Conservation (phyloP, 2,797 vertebrate species). For the Poeciliopsis infans region DNA sequence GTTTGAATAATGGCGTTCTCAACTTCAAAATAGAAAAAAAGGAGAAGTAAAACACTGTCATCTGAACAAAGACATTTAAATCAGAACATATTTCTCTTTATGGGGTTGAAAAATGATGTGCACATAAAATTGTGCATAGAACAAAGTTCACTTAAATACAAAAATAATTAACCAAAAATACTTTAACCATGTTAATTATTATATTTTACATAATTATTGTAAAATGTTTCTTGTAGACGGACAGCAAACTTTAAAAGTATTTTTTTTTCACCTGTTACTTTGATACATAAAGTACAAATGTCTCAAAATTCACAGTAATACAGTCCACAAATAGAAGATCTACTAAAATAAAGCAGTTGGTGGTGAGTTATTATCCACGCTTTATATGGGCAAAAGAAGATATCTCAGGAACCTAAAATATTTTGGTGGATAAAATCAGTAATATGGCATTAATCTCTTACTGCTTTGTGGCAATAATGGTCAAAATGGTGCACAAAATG, state of each 20-base stretch:
- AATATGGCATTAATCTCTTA: background rate
- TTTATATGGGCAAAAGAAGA: background rate
- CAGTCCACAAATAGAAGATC: background rate
- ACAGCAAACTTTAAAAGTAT: background rate
- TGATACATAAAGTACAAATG: background rate
- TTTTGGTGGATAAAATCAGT: background rate
- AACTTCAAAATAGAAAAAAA: background rate
- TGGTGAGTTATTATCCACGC: background rate
- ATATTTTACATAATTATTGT: background rate
- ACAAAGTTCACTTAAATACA: background rate
- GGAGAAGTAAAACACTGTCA: background rate
- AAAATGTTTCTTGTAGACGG: background rate
- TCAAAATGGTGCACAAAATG: background rate
- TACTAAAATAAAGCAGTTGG: background rate
- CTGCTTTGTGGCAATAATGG: background rate
- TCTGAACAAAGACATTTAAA: background rate
- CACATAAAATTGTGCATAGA: background rate
- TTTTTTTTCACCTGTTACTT: background rate
- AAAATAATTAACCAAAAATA: too few relatives aligned
- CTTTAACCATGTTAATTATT: background rate
- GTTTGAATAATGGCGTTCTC: background rate
- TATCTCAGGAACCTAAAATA: background rate
- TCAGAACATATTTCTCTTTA: background rate
- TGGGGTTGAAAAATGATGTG: background rate
- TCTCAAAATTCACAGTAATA: background rate